Conservation (phyloP, 2,797 vertebrate species). For the Molossus molossus region DNA sequence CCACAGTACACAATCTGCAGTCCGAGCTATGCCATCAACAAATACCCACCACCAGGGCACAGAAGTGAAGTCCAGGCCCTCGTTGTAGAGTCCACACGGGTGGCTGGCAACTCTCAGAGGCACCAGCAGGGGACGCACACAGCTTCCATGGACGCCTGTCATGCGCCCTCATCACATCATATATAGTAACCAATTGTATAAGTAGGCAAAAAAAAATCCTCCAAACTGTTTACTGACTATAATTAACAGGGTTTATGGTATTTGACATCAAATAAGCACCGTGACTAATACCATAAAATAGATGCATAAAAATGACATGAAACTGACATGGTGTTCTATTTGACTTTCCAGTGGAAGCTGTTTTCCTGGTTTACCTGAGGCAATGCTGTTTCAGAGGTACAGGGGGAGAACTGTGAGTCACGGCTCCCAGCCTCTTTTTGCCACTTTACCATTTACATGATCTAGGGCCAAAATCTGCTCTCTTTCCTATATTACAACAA, state of each 20-base stretch:
- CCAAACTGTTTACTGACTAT: constrained; percentile 66
- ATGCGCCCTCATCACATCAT: not conserved
- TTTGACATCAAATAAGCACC: constrained; percentile 60
- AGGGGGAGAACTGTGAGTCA: constrained; percentile 21
- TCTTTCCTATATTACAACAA: not conserved
- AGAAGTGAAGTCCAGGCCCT: not conserved
- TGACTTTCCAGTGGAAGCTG: constrained; percentile 34
- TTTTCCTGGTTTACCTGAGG: constrained; percentile 50
- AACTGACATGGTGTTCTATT: not conserved
- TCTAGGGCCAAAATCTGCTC: constrained; percentile 22
- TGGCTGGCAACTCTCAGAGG: not conserved
- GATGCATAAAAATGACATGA: constrained; percentile 69
- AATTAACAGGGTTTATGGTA: constrained; percentile 67
- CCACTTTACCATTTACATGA: constrained; percentile 20
- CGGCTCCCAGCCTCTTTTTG: constrained; percentile 9
- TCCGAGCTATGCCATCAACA: not conserved
- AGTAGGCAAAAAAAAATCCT: not conserved
- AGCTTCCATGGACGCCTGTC: not conserved
- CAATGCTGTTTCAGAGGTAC: constrained; percentile 16
- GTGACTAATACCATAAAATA: constrained; percentile 66
- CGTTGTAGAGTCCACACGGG: not conserved
- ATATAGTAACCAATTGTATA: not conserved
- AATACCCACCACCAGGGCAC: not conserved
- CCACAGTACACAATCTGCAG: not conserved
- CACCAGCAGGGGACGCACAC: not conserved